A percentile compares a stretch with the other conserved stretches of the same genome.
These are phyloP conservation scores for Ochropleura leucogaster DNA, from an alignment of 2,888 invertebrate genomes.

Conservation along the genomic window DNA sequence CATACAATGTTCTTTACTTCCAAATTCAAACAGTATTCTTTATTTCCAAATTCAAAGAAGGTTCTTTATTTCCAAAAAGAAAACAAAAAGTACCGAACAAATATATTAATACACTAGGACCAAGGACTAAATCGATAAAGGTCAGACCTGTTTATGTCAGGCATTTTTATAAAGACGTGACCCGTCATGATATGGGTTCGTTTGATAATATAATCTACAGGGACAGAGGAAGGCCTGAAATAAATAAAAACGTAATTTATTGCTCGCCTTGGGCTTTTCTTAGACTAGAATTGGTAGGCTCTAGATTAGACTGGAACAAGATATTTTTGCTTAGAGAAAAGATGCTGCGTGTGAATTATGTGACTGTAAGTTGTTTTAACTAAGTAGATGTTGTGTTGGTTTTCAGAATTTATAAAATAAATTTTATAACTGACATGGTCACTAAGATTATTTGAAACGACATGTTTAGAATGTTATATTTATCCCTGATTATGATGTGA, in stretches of 20 bases:
- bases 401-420: conserved; percentile 5
- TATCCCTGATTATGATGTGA: no score
- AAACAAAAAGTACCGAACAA: conserved; percentile 12
- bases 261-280: conserved; percentile 6
- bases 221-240: conserved; percentile 26
- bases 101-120: conserved; percentile 24
- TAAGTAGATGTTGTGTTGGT: background rate
- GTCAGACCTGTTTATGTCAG: conserved; percentile 49
- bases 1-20: background rate
- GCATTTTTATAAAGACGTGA: conserved; percentile 55
- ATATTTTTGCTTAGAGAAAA: background rate
- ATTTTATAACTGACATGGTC: background rate
- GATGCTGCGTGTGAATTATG: background rate
- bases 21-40: background rate
- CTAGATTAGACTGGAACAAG: background rate
- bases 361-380: background rate
- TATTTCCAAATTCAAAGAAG: no score
- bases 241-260: conserved; percentile 54
- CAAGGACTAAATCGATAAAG: conserved; percentile 35
- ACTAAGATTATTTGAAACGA: no score
- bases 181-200: conserved; percentile 40
- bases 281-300: background rate
- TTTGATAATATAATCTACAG: conserved; percentile 53
- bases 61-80: background rate
- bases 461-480: no score